These are phyloP conservation scores for Heliconius nattereri DNA, from an alignment of 1,140 invertebrate species.

Conservation along the genomic window DNA sequence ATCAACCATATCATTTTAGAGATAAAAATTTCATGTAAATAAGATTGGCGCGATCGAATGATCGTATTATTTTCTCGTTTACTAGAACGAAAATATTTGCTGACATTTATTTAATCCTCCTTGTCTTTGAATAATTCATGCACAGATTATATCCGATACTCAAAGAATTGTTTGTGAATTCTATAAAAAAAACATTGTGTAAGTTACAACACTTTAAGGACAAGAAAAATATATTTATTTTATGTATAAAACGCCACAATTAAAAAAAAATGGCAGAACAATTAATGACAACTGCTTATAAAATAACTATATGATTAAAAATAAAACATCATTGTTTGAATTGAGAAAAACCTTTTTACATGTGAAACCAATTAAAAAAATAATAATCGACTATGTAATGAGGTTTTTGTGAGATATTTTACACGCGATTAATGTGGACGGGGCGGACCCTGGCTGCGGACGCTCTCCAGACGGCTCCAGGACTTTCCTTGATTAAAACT, in stretches of 20 bases:
- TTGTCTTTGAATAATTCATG: constrained; percentile 12
- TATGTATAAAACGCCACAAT: too few relatives aligned
- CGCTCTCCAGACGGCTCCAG: constrained; percentile 56
- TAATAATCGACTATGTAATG: constrained; percentile 39
- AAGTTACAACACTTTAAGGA: background rate
- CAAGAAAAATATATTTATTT: background rate
- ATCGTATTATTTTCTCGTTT: constrained; percentile 6
- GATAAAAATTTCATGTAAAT: constrained; percentile 4
- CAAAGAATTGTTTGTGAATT: background rate
- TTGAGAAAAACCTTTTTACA: background rate
- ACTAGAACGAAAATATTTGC: constrained; percentile 7
- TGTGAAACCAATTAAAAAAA: constrained; percentile 37
- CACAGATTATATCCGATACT: constrained; percentile 4
- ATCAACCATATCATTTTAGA: background rate
- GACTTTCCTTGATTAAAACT: constrained; percentile 77
- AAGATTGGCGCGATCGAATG: background rate
- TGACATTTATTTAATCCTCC: constrained; percentile 8
- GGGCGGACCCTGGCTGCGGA: constrained; percentile 55
- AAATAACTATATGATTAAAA: too few relatives aligned
- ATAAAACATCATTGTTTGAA: too few relatives aligned
- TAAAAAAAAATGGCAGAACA: too few relatives aligned
- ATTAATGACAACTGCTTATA: too few relatives aligned
- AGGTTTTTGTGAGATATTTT: constrained; percentile 56
- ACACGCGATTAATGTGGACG: constrained; percentile 61
- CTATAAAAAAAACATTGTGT: background rate